Evolutionary conservation across 2,888 invertebrate genomes (phyloP), one percentile per base, ranked within the genome.

Genomic region (Drosophila putrida): DNA sequence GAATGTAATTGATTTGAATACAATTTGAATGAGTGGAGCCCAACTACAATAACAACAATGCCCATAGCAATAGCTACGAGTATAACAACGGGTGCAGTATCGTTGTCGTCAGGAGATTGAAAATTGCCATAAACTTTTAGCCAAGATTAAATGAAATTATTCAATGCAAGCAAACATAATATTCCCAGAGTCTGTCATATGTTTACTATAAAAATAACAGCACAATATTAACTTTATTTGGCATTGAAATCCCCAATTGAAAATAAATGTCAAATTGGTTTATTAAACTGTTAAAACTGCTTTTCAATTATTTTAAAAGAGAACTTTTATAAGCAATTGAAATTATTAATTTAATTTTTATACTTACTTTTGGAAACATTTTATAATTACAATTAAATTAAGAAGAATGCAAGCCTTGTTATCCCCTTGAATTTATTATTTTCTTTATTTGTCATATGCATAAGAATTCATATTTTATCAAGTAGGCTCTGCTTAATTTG

Each of bases 1-100:
- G 87, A 80, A 86, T 87, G 88, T 87, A 85, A 85, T 85, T 85
- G 88, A 85, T 85, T 85, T 87, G 88, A 87, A 85, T 85, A 82
- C 85, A 85, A 87, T 85, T 85, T 85, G 80, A 87, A 85, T 87
- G 86, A 71, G 65, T 68, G 62, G 73, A 64, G 71, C 61, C 35
- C 49, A 47, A 41, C 69, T 68, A 50, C 60, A 74, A 71, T 67
- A 74, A 41, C 54, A 59, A 62, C 71, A 64, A 65, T 53, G 53
- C 53, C 54, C 38, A 51, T 11, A 39, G 11, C 61, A 65, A 71
- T 57, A 60, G 28, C 41, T 31, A 55, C 15, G 35, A 31, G 36
- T 28, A 41, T 31, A 41, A 33, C 67, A 71, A 72, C 82, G 75
- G 75, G 76, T 76, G 75, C 75, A 84, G 87, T 80, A 82, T 65